phyloP scores from a whole-genome alignment of 2,113 vertebrate species.

The Antechinus flavipes region DNA sequence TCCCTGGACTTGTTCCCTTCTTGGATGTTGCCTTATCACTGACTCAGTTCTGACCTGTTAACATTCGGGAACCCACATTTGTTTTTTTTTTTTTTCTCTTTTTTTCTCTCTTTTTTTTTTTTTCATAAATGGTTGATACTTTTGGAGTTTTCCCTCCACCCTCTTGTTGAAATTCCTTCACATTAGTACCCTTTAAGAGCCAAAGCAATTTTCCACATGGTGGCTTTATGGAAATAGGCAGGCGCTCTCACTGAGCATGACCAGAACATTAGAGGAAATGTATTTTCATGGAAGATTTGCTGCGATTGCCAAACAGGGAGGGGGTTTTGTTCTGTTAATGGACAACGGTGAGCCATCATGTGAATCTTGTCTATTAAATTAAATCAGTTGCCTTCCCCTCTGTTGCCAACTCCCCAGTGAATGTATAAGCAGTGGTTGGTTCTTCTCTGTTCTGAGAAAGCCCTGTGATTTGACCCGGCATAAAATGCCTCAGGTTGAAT shows the following conservation, averaged over 20 bases:
- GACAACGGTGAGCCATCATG: conserved; percentile 88
- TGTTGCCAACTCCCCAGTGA: conserved; percentile 69
- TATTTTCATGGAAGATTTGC: conserved; percentile 97
- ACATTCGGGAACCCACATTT: conserved; percentile 66
- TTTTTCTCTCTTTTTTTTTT: conserved; percentile 30
- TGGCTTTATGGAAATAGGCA: conserved; percentile 89
- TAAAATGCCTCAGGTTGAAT: conserved; percentile 57
- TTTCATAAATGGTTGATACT: conserved; percentile 64
- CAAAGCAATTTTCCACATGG: conserved; percentile 91
- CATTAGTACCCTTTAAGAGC: conserved; percentile 92
- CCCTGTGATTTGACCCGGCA: conserved; percentile 35
- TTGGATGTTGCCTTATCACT: conserved; percentile 55
- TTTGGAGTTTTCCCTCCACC: conserved; percentile 36
- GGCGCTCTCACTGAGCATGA: conserved; percentile 85
- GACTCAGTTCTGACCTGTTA: conserved; percentile 64
- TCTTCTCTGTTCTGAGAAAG: conserved; percentile 45
- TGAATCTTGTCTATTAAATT: conserved; percentile 81
- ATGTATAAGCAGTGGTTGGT: conserved; percentile 56
- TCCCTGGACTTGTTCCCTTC: not conserved
- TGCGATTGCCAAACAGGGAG: conserved; percentile 91
- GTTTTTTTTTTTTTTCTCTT: not conserved
- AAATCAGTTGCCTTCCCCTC: conserved; percentile 78
- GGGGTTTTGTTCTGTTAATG: conserved; percentile 89
- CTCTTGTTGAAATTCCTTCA: conserved; percentile 68
- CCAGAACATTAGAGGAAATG: conserved; percentile 94